Conservation (phyloP, 2,113 vertebrate species). For the Odocoileus virginianus region DNA sequence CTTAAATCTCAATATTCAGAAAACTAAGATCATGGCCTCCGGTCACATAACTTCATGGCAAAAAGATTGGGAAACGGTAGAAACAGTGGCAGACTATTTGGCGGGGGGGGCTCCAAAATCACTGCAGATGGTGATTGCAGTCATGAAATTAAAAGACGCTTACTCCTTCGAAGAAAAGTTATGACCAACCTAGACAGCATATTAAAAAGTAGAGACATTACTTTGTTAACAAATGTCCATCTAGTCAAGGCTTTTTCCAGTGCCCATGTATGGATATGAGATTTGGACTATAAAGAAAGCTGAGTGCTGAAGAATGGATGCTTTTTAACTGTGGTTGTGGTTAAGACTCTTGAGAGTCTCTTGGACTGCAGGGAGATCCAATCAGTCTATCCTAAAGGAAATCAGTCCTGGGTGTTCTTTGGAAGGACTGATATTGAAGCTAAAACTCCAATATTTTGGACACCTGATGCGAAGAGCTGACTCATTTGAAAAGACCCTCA, state of each 20-base stretch:
- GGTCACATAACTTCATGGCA: too few species aligned
- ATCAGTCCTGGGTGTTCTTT: neutral
- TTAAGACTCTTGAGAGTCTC: neutral
- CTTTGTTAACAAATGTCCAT: neutral
- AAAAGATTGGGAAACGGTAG: too few species aligned
- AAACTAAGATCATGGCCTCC: too few species aligned
- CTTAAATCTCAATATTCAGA: too few species aligned
- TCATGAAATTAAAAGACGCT: neutral
- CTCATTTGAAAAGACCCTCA: neutral
- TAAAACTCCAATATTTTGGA: neutral
- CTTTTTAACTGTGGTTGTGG: neutral
- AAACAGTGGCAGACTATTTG: too few species aligned
- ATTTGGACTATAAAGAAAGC: neutral
- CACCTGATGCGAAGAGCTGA: neutral
- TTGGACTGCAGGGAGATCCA: neutral
- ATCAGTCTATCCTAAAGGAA: neutral
- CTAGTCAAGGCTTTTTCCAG: neutral
- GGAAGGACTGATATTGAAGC: neutral
- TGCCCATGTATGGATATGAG: neutral
- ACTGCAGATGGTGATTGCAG: neutral
- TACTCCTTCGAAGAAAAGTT: neutral
- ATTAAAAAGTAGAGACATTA: neutral
- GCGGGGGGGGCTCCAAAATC: rapidly evolving
- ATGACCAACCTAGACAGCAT: neutral
- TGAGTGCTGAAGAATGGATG: neutral